A percentile compares a stretch with the other conserved stretches of the same genome.
Conservation (phyloP, 2,113 vertebrate genomes). For the Chitala chitala region DNA sequence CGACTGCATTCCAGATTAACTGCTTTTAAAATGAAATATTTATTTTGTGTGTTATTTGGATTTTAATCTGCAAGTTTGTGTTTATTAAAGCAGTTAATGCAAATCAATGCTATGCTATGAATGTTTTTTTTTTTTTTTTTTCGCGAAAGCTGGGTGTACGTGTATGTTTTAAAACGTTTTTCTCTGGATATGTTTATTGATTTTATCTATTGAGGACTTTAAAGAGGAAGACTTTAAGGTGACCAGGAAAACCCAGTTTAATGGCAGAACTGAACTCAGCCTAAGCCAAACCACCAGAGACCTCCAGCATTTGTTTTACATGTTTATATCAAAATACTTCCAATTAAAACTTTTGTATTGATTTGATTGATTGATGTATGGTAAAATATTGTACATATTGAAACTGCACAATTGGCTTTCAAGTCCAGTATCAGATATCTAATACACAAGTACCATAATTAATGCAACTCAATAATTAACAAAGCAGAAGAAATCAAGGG, state of each 20-base stretch:
- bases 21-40: not conserved
- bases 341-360: not conserved
- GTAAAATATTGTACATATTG: not conserved
- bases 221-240: not conserved
- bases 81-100: not conserved
- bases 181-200: conserved; percentile 1
- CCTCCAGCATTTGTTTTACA: no score
- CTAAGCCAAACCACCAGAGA: not conserved
- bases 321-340: not conserved
- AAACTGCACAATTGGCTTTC: not conserved
- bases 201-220: not conserved
- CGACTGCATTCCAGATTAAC: not conserved
- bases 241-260: not conserved
- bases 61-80: not conserved
- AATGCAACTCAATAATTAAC: not conserved
- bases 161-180: not conserved
- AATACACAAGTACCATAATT: not conserved
- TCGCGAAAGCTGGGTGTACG: not conserved
- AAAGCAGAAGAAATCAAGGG: not conserved
- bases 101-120: not conserved
- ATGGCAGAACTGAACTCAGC: not conserved
- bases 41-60: not conserved
- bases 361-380: not conserved
- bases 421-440: not conserved
- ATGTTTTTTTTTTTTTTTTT: not conserved